Conservation (phyloP, 2,113 vertebrate genomes). For the Kryptolebias marmoratus region DNA sequence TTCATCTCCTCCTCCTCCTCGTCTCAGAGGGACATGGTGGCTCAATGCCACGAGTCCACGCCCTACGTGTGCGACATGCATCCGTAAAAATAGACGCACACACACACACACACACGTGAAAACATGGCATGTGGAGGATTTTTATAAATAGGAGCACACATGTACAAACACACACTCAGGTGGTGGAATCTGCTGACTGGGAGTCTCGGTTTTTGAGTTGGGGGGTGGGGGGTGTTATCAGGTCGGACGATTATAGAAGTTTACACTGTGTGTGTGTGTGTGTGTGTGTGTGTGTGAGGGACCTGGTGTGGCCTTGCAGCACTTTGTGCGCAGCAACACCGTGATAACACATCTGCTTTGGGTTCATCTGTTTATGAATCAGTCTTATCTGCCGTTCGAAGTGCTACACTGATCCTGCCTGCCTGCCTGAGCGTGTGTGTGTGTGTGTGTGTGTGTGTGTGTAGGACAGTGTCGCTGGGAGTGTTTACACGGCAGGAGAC, state of each 20-base stretch:
- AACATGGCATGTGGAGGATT: constrained; percentile 21
- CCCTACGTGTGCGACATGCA: constrained; percentile 28
- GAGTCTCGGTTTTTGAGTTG: constrained; percentile 44
- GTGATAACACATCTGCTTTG: constrained; percentile 73
- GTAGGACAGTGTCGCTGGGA: constrained; percentile 32
- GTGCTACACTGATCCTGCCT: constrained; percentile 34
- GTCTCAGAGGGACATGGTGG: constrained; percentile 74
- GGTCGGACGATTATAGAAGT: constrained; percentile 61
- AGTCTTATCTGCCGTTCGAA: constrained; percentile 65
- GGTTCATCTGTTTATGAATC: constrained; percentile 76
- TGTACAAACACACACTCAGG: constrained; percentile 63
- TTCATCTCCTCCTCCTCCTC: constrained; percentile 27
- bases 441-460: constrained; percentile 48
- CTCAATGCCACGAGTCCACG: constrained; percentile 60
- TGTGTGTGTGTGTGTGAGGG: constrained; percentile 36
- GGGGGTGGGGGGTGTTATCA: constrained; percentile 71
- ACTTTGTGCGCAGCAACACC: constrained; percentile 59
- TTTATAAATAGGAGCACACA: constrained; percentile 51
- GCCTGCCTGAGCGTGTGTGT: constrained; percentile 22
- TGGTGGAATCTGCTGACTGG: constrained; percentile 83
- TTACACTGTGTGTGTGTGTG: constrained; percentile 29
- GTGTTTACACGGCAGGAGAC: constrained; percentile 50
- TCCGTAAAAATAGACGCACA: constrained; percentile 36
- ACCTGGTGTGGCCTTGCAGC: constrained; percentile 67
- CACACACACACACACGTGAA: constrained; percentile 32